Evolutionary conservation across 2,797 vertebrate species (phyloP).

Genomic region (Smutsia gigantea): DNA sequence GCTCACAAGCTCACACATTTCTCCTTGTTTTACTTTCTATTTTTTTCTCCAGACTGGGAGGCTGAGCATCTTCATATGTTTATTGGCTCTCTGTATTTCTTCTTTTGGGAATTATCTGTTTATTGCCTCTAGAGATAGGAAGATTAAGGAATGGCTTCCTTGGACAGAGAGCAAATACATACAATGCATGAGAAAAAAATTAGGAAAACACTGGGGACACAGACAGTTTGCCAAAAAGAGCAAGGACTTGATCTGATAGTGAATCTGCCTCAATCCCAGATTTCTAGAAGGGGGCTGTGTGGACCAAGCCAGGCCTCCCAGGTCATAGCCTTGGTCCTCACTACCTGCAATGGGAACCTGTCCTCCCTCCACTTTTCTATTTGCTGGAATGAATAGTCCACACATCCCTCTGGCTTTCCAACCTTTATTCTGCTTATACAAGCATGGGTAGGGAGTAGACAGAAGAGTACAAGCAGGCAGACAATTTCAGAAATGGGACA

Average conservation of each 20-base stretch:
- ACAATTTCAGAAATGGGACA: not conserved
- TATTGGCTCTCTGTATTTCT: not conserved
- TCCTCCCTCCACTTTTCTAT: not conserved
- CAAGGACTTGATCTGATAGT: not conserved
- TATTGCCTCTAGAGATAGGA: not conserved
- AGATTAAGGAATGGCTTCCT: not conserved
- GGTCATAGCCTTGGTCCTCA: not conserved
- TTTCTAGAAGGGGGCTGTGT: not conserved
- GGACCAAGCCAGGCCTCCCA: not conserved
- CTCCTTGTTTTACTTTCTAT: not conserved
- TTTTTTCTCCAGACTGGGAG: not conserved
- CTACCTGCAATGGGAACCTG: not conserved
- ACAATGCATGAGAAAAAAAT: not conserved
- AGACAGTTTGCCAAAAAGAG: not conserved
- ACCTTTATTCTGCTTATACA: not conserved
- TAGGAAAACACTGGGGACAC: not conserved
- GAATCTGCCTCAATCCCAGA: not conserved
- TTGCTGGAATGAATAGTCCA: not conserved
- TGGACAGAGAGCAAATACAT: not conserved
- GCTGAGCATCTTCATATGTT: not conserved
- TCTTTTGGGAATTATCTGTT: not conserved
- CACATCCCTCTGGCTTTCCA: not conserved
- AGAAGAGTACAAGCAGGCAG: not conserved
- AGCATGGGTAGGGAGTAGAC: not conserved
- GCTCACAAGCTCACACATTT: not conserved